Base-by-base conservation (phyloP, 2,888 invertebrate species). In the Thecophora atra region DNA sequence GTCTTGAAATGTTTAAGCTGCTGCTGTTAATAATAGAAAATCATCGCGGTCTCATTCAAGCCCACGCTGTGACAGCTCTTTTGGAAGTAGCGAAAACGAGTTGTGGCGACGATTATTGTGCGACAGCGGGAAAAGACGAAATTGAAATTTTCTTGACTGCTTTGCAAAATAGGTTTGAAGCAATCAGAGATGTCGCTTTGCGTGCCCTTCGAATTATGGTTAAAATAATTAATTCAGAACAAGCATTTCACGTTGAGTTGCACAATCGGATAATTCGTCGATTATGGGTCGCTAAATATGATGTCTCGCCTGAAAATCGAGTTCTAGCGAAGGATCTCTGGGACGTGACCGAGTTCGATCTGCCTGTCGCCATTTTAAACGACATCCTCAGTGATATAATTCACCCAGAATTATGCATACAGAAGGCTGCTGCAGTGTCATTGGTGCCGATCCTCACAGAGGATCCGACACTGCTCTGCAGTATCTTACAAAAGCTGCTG, bases 241-340 rank as follows among this genome's bases (percentile, higher is more conserved):
- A 85, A 88, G 15, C n/a, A 47, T 0, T 89, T 96, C 66, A 91
- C 81, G 87, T 88, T 76, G 90, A 88, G 60, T 89, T 89, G 80
- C 89, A 88, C 7, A 86, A 92, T 69, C 86, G 88, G 56, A 88
- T 95, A 60, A 90, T 90, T 47, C 91, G 92, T 78, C 89, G 96
- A 69, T 88, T 97, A 60, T 95, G 95, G 91, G 89, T 97, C 69
- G 93, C 95, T 0, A 92, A 90, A 75, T 94, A 92, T 84, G 98
- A 98, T 87, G 88, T 91, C 0, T 90, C 90, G 8, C 91, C 91
- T 54, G 93, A 94, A 73, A 95, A 95, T 81, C 89, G 91, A 77
- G 85, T 88, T 42, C 86, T 92, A 21, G 92, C 92, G 0, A 87
- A 88, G 24, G 87, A 89, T 60, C 82, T 93, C n/a, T 93, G 93